phyloP scores from a whole-genome alignment of 2,113 vertebrate species.

The Hippocampus barbouri region DNA sequence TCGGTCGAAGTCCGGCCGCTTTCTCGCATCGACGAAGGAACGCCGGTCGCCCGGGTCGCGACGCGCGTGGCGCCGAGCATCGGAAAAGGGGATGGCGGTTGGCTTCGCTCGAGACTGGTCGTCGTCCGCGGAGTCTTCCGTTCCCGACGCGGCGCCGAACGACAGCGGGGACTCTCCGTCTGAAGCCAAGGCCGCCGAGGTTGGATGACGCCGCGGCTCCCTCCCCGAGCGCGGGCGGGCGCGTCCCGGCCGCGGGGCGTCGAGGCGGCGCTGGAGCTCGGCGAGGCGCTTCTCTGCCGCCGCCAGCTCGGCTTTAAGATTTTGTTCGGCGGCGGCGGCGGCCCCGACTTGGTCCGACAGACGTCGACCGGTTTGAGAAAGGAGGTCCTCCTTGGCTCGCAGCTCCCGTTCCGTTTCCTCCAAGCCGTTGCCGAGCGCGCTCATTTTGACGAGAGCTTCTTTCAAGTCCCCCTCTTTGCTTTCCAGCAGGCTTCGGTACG shows the following conservation, averaged over 20 bases:
- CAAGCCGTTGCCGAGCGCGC: conserved; percentile 80
- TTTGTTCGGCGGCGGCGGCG: conserved; percentile 66
- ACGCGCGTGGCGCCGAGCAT: conserved; percentile 91
- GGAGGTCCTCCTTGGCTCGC: conserved; percentile 79
- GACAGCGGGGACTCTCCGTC: too few relatives aligned
- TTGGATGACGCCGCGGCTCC: too few relatives aligned
- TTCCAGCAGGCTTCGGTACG: conserved; percentile 79
- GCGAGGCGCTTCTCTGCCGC: conserved; percentile 69
- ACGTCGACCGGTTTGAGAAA: conserved; percentile 70
- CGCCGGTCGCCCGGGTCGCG: conserved; percentile 72
- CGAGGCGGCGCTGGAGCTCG: too few relatives aligned
- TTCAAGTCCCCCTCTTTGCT: conserved; percentile 85
- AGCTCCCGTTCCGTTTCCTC: conserved; percentile 84
- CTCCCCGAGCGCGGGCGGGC: too few relatives aligned
- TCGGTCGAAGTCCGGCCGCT: conserved; percentile 62
- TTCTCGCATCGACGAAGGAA: conserved; percentile 73
- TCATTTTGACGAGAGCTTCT: conserved; percentile 86
- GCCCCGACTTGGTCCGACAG: conserved; percentile 48
- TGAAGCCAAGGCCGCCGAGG: too few relatives aligned
- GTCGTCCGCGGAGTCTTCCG: conserved; percentile 41
- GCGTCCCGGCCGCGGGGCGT: too few relatives aligned
- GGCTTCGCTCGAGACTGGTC: conserved; percentile 77
- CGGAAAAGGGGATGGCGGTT: conserved; percentile 89
- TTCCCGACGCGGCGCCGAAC: too few relatives aligned
- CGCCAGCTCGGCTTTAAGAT: conserved; percentile 67